Base-by-base conservation (phyloP, 2,797 vertebrate species). In the Hypotaenidia okinawae region DNA sequence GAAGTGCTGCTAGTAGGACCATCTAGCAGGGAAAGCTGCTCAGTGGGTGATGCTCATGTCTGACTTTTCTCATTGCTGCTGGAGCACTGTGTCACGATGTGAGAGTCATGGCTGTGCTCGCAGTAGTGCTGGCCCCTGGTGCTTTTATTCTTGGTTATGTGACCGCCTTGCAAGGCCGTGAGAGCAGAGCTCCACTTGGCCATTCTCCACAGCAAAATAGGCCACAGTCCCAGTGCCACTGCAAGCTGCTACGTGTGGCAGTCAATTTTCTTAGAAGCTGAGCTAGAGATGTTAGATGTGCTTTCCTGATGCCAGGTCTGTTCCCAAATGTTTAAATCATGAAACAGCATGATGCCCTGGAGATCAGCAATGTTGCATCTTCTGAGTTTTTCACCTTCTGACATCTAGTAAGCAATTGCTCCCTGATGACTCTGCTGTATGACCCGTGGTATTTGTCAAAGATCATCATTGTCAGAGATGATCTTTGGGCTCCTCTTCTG, bases 231-330 rank as follows among this genome's bases (percentile, higher is more conserved):
- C 95, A 92, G 81, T 2, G 2, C 69, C 2, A 8, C 69, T 81
- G 61, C 63, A 68, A 59, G 52, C 54, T 78, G 68, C 43, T 54
- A 67, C 52, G 49, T 3, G 28, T 0, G 1, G 69, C 1, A 1
- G 59, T 66, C 52, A 74, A 28, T 87, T 90, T 90, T 87, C 89
- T 93, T 91, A 64, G 84, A 86, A 86, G 63, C 59, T 82, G 58
- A 41, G 47, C 84, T 80, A 43, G 47, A 66, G 77, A 59, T 59
- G 10, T 37, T 58, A 39, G 30, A 55, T 11, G 4, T 13, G 25
- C 41, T 73, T 75, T 58, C 30, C 54, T 59, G 57, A 72, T 84
- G 85, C 78, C 86, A 93, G 68, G 11, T 70, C 69, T 90, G 32
- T 45, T 79, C 52, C 66, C 70, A 69, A 69, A 64, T 51, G 61